A percentile compares a stretch with the other conserved stretches of the same genome.
Conservation (phyloP, 1,140 invertebrate species). For the Eumaeus atala region DNA sequence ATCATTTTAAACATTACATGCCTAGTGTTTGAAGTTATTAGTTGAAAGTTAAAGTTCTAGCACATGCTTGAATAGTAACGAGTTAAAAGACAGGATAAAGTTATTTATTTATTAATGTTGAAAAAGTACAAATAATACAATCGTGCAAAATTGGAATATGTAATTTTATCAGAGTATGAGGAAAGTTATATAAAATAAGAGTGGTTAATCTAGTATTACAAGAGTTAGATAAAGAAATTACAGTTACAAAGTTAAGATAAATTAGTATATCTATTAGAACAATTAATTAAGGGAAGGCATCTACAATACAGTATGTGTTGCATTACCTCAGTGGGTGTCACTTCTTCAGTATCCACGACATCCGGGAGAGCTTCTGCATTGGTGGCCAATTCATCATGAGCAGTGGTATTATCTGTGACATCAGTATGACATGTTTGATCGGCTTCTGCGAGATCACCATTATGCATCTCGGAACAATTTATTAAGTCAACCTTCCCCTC, state of each 20-base stretch:
- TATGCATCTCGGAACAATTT: slow-evolving; percentile 67
- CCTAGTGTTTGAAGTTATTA: no score
- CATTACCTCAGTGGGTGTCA: slow-evolving; percentile 72
- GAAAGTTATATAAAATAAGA: no score
- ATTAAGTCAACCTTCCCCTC: slow-evolving; percentile 68
- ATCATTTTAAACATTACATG: no score
- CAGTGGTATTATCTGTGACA: slow-evolving; percentile 30
- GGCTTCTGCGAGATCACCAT: slow-evolving; percentile 69
- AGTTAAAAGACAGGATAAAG: slow-evolving; percentile 4
- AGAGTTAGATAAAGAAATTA: background rate
- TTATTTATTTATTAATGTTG: slow-evolving; percentile 16
- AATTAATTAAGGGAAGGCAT: slow-evolving; percentile 62
- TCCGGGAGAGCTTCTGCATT: slow-evolving; percentile 57
- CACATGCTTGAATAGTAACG: background rate
- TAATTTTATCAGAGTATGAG: no score
- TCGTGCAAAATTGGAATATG: background rate
- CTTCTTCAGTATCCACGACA: slow-evolving; percentile 70
- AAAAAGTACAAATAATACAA: slow-evolving; percentile 8
- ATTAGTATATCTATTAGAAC: slow-evolving; percentile 40
- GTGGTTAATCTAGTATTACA: no score
- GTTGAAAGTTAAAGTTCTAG: slow-evolving; percentile 1
- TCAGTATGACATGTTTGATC: slow-evolving; percentile 64
- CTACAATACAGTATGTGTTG: slow-evolving; percentile 64
- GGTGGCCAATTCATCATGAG: slow-evolving; percentile 30
- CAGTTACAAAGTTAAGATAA: slow-evolving; percentile 2